These are phyloP conservation scores for Siniperca chuatsi DNA, from an alignment of 2,113 vertebrate species.

Conservation along the genomic window DNA sequence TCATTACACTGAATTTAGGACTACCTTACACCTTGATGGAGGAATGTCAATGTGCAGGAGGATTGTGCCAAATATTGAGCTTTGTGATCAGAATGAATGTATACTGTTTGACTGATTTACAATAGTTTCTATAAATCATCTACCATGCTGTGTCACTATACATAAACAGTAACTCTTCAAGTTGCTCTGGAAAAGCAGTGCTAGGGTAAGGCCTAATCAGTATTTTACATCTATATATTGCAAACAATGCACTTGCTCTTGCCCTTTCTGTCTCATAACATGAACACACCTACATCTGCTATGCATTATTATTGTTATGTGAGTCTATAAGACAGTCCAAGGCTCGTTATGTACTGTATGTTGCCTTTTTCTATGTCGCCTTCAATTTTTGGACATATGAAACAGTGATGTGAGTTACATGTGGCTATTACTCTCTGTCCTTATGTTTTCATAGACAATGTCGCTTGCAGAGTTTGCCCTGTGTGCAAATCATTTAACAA, in stretches of 20 bases:
- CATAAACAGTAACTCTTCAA: slow-evolving; percentile 36
- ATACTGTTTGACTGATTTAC: slow-evolving; percentile 51
- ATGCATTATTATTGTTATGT: slow-evolving; percentile 58
- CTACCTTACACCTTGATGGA: slow-evolving; percentile 49
- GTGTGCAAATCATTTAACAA: slow-evolving; percentile 71
- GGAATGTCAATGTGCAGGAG: slow-evolving; percentile 48
- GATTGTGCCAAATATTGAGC: slow-evolving; percentile 65
- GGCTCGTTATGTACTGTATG: slow-evolving; percentile 77
- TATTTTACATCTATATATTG: slow-evolving; percentile 65
- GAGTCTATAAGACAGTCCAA: slow-evolving; percentile 67
- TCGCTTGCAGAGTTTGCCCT: slow-evolving; percentile 74
- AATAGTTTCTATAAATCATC: slow-evolving; percentile 22
- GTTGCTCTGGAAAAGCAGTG: slow-evolving; percentile 37
- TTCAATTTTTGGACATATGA: slow-evolving; percentile 65
- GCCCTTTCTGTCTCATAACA: slow-evolving; percentile 51
- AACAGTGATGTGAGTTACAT: slow-evolving; percentile 66
- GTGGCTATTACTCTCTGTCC: slow-evolving; percentile 61
- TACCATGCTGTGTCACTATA: slow-evolving; percentile 30
- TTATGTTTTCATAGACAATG: slow-evolving; percentile 76
- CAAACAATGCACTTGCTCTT: slow-evolving; percentile 62
- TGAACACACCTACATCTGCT: slow-evolving; percentile 57
- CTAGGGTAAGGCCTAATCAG: slow-evolving; percentile 65
- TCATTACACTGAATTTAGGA: slow-evolving; percentile 63
- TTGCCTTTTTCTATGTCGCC: slow-evolving; percentile 58
- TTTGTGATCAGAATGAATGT: slow-evolving; percentile 69